Evolutionary conservation across 2,113 vertebrate genomes (phyloP).

Genomic region (Gallinago jamesoni): DNA sequence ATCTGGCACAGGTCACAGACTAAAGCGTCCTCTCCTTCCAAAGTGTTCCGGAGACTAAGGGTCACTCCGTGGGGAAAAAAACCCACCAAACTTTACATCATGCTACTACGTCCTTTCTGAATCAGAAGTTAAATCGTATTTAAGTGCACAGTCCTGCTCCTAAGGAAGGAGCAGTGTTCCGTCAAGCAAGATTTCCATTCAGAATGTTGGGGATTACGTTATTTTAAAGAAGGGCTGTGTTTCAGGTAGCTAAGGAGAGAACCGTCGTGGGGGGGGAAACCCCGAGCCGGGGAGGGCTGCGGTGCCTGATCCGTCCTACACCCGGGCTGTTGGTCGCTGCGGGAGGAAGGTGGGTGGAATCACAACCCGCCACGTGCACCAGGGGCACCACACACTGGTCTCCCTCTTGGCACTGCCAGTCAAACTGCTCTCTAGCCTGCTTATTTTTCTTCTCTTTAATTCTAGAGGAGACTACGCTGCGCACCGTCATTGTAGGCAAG

Average conservation of each 20-base stretch:
- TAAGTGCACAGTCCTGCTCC: neutral
- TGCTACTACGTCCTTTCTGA: neutral
- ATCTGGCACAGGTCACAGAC: neutral
- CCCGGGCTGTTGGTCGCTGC: neutral
- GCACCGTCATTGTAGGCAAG: neutral
- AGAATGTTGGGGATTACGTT: neutral
- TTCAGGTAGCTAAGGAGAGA: neutral
- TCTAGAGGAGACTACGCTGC: slow-evolving; percentile 11
- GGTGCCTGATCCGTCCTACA: neutral
- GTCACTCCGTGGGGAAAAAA: neutral
- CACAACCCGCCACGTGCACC: neutral
- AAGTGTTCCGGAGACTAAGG: neutral
- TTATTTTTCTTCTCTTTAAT: neutral
- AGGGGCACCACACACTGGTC: neutral
- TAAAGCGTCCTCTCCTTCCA: neutral
- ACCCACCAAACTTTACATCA: fast-evolving
- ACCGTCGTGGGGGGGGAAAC: fast-evolving
- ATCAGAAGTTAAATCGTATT: neutral
- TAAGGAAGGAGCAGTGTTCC: neutral
- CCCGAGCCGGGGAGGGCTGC: neutral
- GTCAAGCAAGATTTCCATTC: neutral
- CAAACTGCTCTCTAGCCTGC: neutral
- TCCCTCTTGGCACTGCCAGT: neutral
- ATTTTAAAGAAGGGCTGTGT: neutral
- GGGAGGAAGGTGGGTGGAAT: neutral